phyloP scores from a whole-genome alignment of 1,140 invertebrate genomes.

The Conus betulinus region DNA sequence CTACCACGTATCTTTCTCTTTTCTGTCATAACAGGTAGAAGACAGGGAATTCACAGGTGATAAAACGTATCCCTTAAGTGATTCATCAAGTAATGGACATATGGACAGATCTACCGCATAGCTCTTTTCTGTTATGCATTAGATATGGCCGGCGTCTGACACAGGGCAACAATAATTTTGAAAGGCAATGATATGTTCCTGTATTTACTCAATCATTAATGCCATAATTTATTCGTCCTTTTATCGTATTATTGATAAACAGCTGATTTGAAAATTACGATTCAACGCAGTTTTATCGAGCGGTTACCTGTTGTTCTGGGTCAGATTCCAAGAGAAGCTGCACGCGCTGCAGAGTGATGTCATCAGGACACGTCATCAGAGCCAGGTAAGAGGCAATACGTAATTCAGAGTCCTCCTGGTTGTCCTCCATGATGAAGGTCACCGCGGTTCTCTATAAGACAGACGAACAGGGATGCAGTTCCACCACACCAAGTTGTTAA shows the following conservation, averaged over 20 bases:
- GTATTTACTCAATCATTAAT: background rate
- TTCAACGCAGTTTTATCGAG: background rate
- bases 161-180: too few species aligned
- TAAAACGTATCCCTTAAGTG: too few species aligned
- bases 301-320: constrained; percentile 81
- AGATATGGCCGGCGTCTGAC: too few species aligned
- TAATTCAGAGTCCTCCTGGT: constrained; percentile 86
- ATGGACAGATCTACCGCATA: too few species aligned
- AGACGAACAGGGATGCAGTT: background rate
- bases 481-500: too few species aligned
- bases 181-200: too few species aligned
- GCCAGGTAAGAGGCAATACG: constrained; percentile 91
- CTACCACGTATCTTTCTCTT: too few species aligned
- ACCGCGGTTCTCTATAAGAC: constrained; percentile 63
- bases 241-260: background rate
- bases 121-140: too few species aligned
- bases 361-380: constrained; percentile 91
- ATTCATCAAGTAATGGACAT: too few species aligned
- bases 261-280: too few species aligned
- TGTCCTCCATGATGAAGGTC: constrained; percentile 83
- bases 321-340: constrained; percentile 83
- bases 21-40: too few species aligned
- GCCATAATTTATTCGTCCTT: constrained; percentile 14
- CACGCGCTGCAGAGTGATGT: constrained; percentile 84
- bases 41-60: too few species aligned